Base-by-base conservation (phyloP, 2,113 vertebrate species). In the Petromus typicus region DNA sequence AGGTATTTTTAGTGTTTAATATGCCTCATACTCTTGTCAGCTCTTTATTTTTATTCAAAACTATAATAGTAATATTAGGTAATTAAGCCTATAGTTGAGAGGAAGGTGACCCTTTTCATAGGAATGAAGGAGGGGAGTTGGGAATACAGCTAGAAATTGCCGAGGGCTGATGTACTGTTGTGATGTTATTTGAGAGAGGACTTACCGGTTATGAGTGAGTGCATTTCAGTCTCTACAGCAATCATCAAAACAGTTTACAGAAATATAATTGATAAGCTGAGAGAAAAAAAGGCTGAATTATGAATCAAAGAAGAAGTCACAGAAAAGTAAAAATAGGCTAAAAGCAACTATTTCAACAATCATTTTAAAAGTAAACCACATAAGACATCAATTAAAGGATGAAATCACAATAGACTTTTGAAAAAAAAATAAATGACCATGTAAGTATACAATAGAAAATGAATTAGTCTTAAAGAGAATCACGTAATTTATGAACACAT, bases 31-130 rank as follows among this genome's bases (percentile, higher is more conserved):
- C 0, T 40, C 12, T 73, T 80, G 14, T 54, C 34, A 43, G 3
- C 86, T 96, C 37, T 94, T 86, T 43, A 66, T 84, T 34, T 32
- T 56, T 76, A 7, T 4, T 90, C 30, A 90, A 71, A 90, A 87
- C 69, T 67, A 51, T 48, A 73, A 22, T 23, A 79, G 59, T 7
- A 92, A 71, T 67, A 59, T 40, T 51, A 45, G 16, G 20, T 13
- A 2, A 56, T 69, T 82, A 37, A 94, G 23, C 14, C 69, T 83
- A 71, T 43, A 1, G 22, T 3, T 69, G 5, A 59, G 81, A 78
- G 48, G 64, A 94, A 73, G 66, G 5, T 34, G 1, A 40, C 2
- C 5, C 25, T 48, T 90, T 92, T 86, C 75, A 78, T 43, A 88
- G 4, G 4, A 11, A 66, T 30, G 17, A 17, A 30, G 43, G 20